Evolutionary conservation across 1,140 invertebrate species (phyloP), one percentile per base, ranked within the genome.

Genomic region (Nasonia vitripennis): DNA sequence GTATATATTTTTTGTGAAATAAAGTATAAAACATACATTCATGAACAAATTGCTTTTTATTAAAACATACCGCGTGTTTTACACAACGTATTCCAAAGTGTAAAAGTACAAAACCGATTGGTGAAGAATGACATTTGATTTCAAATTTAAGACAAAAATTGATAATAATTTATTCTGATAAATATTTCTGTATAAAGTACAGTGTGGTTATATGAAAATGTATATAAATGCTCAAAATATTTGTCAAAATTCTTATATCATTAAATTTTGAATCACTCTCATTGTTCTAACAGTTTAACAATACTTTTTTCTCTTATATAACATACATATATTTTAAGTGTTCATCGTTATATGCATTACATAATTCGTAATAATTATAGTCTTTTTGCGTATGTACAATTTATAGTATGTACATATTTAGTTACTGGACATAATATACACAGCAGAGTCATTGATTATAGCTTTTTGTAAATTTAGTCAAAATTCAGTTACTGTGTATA

Each of bases 181-280:
- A 11, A 78, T 27, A 23, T 12, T 51, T 51, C 17, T 78, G 23
- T 51, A 78, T 55, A 48, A 78, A 51, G 14, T 78, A 78, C 45
- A 74, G 45, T 20, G 34, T 51, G 75, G n/a, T 51, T 78, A 45
- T 78, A 78, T 78, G 75, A 78, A 78, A 78, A 37, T 78, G 45
- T 51, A 10, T 23, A 11, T 48, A 78, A 78, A 78, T 48, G 45
- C 45, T 78, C 41, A 78, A 78, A 78, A 78, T 78, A 78, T 51
- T 37, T 48, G 27, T 51, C 17, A 51, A 78, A 78, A n/a, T 27
- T 37, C 20, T 51, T 48, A 23, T 74, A 74, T 74, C 34, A 34
- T 20, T 41, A 37, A 74, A 37, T 37, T 41, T 37, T 74, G 73
- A 74, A 41, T 37, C 34, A 9, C 34, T 74, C 17, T 74, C 34